A percentile compares a stretch with the other conserved stretches of the same genome.
These are phyloP conservation scores for Oryzias curvinotus DNA, from an alignment of 2,113 vertebrate genomes.

Conservation along the genomic window DNA sequence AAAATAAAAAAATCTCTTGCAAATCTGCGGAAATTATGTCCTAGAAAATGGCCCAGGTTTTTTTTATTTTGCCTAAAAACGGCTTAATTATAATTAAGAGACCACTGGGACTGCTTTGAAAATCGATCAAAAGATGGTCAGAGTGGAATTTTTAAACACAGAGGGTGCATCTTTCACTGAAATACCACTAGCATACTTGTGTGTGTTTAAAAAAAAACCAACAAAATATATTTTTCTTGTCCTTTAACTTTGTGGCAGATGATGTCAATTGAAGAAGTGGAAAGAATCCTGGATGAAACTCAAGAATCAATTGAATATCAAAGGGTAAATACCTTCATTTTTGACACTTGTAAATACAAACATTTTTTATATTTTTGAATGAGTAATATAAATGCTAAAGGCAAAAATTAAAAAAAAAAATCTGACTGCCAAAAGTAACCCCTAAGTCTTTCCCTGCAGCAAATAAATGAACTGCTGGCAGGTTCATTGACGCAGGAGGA, in stretches of 20 bases:
- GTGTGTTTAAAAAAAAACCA: not conserved
- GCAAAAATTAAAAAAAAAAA: too few species aligned
- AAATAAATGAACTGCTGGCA: constrained; percentile 92
- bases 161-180: constrained; percentile 8
- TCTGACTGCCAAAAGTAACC: too few species aligned
- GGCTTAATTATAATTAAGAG: too few species aligned
- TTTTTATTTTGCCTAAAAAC: too few species aligned
- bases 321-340: constrained; percentile 72
- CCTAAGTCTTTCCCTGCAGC: constrained; percentile 64
- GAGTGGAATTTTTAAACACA: constrained; percentile 18
- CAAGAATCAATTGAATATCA: constrained; percentile 93
- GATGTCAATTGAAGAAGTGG: constrained; percentile 93
- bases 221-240: constrained; percentile 4
- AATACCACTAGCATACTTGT: constrained; percentile 17
- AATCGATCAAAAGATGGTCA: too few species aligned
- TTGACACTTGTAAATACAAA: not conserved
- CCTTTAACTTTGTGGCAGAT: constrained; percentile 74
- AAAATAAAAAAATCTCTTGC: too few species aligned
- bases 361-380: too few species aligned
- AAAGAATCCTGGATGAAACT: constrained; percentile 93
- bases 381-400: too few species aligned
- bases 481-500: constrained; percentile 88
- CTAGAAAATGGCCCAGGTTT: too few species aligned
- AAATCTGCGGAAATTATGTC: too few species aligned
- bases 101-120: too few species aligned